Conservation (phyloP, 2,888 invertebrate species). For the Sinopyrophorus schimmeli region DNA sequence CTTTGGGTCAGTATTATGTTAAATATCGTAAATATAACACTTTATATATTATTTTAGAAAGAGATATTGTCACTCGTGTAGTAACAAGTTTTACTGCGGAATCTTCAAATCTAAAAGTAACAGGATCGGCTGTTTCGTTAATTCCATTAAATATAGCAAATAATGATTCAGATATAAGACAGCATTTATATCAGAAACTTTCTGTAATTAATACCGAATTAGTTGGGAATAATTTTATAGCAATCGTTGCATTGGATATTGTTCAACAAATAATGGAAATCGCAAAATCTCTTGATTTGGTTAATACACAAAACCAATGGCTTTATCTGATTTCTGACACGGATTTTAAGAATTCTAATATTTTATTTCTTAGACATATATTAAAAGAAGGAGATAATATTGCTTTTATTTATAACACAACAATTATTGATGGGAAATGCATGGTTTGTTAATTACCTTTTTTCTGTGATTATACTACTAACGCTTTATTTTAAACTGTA, state of each 20-base stretch:
- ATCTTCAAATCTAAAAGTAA: slow-evolving; percentile 34
- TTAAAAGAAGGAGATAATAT: slow-evolving; percentile 79
- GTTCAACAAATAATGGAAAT: slow-evolving; percentile 69
- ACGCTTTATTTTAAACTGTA: slow-evolving; percentile 44
- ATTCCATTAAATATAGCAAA: slow-evolving; percentile 43
- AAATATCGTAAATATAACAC: neutral
- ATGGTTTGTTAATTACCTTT: slow-evolving; percentile 52
- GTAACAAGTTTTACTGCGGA: slow-evolving; percentile 61
- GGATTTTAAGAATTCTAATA: slow-evolving; percentile 56
- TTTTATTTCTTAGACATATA: slow-evolving; percentile 61
- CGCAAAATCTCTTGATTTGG: slow-evolving; percentile 68
- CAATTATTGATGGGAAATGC: slow-evolving; percentile 59
- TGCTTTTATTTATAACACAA: slow-evolving; percentile 75
- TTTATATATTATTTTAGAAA: slow-evolving; percentile 51
- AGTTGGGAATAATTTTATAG: slow-evolving; percentile 59
- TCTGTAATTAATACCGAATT: slow-evolving; percentile 46
- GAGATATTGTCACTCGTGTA: slow-evolving; percentile 68
- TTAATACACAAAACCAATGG: slow-evolving; percentile 78
- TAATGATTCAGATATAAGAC: slow-evolving; percentile 40
- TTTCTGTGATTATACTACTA: neutral
- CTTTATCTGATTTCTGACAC: slow-evolving; percentile 75
- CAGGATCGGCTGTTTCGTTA: slow-evolving; percentile 47
- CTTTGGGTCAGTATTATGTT: slow-evolving; percentile 63
- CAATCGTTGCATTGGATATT: slow-evolving; percentile 64
- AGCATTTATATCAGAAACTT: slow-evolving; percentile 45